Evolutionary conservation across 1,140 invertebrate species (phyloP), one percentile per base, ranked within the genome.

Genomic region (Rhysida immarginata): DNA sequence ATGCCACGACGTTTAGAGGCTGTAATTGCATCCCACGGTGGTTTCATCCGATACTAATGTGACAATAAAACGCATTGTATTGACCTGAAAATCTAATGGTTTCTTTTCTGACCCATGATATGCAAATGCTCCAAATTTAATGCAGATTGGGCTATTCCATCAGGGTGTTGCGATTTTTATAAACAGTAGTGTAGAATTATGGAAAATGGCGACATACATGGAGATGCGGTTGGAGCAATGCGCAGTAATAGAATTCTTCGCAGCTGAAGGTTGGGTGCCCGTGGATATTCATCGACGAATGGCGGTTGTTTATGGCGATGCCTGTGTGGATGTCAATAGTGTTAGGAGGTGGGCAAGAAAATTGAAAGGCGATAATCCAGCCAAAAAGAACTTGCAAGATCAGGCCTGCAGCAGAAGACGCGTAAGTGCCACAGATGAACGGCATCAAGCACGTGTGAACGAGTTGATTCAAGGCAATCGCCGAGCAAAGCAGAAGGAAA

Each of bases 391-490:
- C 25, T 2, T 43, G 41, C 29, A 43, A 24, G 44, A 21, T 54
- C 16, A 21, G 27, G 14, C 42, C 53, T 16, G 53, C 26, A 25
- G 35, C 53, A 35, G 53, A 54, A 16, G 53, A 54, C 18, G 27
- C 44, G 16, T 35, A 54, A 43, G 5, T 8, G 29, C 29, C 29
- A 35, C 16, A 16, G 29, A 35, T 35, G 29, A 5, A 35, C 29
- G 16, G 29, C 16, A 35, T 35, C 29, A 35, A 35, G 29, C 29
- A 35, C 29, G 5, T 16, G 16, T 35, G 16, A 16, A 35, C 5
- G 29, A 35, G 16, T 16, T 35, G 29, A 35, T 35, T 35, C 29
- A 16, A 16, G 29, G 5, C 29, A 35, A 35, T 35, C 29, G n/a
- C n/a, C n/a, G n/a, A n/a, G n/a, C n/a, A n/a, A n/a, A n/a, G n/a